phyloP scores from a whole-genome alignment of 2,113 vertebrate species.

The Archilochus colubris region DNA sequence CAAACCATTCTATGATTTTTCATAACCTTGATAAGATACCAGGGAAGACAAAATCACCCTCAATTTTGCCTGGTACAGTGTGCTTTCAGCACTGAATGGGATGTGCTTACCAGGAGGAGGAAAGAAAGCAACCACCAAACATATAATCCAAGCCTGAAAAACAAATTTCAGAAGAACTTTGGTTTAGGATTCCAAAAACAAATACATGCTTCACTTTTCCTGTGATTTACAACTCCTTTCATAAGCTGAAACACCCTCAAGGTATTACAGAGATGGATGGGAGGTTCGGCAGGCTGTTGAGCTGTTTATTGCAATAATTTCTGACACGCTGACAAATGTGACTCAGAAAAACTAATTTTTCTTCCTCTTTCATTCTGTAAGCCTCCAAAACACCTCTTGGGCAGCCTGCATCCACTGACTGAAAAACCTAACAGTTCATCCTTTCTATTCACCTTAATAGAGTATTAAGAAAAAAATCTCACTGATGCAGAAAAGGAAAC shows the following conservation, averaged over 20 bases:
- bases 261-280: background rate
- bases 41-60: background rate
- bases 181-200: background rate
- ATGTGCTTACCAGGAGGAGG: rapidly evolving
- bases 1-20: too few species aligned
- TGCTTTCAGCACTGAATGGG: background rate
- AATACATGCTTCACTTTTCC: background rate
- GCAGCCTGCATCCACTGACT: background rate
- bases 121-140: background rate
- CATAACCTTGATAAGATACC: background rate
- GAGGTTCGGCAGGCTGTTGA: background rate
- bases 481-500: background rate
- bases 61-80: background rate
- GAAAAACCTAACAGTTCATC: background rate
- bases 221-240: background rate
- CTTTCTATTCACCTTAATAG: background rate
- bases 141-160: background rate
- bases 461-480: background rate
- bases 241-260: background rate
- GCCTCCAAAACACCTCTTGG: background rate
- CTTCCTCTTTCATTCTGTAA: background rate
- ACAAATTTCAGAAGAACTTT: background rate
- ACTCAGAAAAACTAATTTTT: background rate
- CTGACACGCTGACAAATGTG: background rate
- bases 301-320: background rate